Base-by-base conservation (phyloP, 2,113 vertebrate genomes). In the Leucopternis melanops region DNA sequence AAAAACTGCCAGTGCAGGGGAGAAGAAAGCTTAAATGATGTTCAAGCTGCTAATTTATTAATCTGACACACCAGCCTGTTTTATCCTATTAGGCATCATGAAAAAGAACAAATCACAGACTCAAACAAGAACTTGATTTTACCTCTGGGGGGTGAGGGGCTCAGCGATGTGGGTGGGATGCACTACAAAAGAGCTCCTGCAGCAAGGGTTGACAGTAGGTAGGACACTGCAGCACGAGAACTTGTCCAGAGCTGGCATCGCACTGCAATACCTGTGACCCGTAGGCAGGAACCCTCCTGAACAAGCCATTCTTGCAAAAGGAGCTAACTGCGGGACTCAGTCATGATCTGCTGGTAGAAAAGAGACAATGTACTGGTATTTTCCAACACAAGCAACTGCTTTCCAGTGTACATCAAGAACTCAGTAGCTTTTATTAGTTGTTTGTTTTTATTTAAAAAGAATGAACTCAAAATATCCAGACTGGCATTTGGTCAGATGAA, bases 231-330 rank as follows among this genome's bases (percentile, higher is more conserved):
- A 54, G 71, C 85, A 90, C 0, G 8, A 42, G 42, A 86, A 67
- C 9, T 49, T 72, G 91, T 85, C 91, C 92, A 94, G 93, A 40
- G 67, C 57, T 34, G 94, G 69, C 16, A 72, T 31, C 14, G 65
- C 83, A 5, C 97, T 97, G 97, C 97, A 98, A 26, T 87, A 97
- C 67, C 86, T 97, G 75, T 18, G 84, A 62, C 71, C 38, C 8
- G 59, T 32, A 58, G 88, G 49, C 62, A 86, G 72, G 19, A 85
- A 85, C 9, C 55, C 55, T 42, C 84, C 36, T 8, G 38, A 95
- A 81, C 0, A 22, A 50, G 98, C 94, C 93, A 97, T 96, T 45
- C 70, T 34, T 58, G 70, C 65, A 17, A 61, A 74, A 67, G 85
- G 84, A 86, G 80, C 61, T 70, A 62, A 95, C 98, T 97, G 89